Percentiles rank a stretch among this genome's conserved stretches.
Conservation (phyloP, 2,113 vertebrate genomes). For the Emydocephalus ijimae region DNA sequence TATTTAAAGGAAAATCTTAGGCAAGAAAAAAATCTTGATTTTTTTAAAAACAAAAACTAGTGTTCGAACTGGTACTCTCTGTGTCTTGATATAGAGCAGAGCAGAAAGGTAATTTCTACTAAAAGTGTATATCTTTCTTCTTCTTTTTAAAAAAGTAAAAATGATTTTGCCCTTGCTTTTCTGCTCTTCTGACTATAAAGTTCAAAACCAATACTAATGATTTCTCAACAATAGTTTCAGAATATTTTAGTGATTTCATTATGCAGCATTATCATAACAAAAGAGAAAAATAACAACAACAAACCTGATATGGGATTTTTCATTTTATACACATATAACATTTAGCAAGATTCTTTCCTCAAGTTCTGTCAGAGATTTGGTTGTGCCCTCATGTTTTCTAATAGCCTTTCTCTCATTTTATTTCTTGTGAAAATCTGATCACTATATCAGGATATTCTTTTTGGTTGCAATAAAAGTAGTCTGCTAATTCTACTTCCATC, state of each 20-base stretch:
- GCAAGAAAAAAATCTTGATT: background rate
- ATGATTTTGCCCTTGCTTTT: background rate
- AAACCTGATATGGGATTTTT: background rate
- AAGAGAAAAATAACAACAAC: background rate
- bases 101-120: background rate
- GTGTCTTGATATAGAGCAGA: background rate
- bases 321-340: background rate
- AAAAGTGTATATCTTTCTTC: background rate
- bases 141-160: background rate
- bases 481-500: background rate
- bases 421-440: background rate
- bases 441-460: background rate
- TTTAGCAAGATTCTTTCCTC: background rate
- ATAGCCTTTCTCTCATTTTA: background rate
- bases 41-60: background rate
- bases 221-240: background rate
- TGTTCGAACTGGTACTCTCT: background rate
- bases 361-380: background rate
- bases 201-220: background rate
- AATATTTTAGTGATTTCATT: background rate
- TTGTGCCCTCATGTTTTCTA: background rate
- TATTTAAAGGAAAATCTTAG: conserved; percentile 26
- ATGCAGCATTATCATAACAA: background rate
- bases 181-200: background rate
- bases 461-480: background rate